These are phyloP conservation scores for Bettongia penicillata DNA, from an alignment of 2,113 vertebrate species.

Conservation along the genomic window DNA sequence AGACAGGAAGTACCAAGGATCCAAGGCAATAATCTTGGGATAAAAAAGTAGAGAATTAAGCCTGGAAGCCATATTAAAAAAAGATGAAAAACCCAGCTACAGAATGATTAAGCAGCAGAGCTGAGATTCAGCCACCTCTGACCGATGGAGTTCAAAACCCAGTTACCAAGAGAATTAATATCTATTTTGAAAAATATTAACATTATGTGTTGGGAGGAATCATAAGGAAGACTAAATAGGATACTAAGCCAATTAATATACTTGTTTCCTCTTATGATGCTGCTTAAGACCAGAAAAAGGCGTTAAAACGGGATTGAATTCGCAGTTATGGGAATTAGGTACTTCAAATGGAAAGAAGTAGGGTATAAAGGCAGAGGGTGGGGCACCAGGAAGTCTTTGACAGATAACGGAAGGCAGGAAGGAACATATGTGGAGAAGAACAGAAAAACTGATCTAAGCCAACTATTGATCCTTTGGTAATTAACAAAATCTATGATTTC, in stretches of 20 bases:
- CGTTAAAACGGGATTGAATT: neutral
- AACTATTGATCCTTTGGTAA: neutral
- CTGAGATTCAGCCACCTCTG: neutral
- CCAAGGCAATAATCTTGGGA: neutral
- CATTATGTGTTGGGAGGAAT: neutral
- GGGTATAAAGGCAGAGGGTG: too few species aligned
- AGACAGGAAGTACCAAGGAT: neutral
- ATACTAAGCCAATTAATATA: neutral
- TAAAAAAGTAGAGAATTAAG: neutral
- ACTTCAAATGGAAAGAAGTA: neutral
- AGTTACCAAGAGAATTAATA: neutral
- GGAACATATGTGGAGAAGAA: too few species aligned
- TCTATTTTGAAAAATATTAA: neutral
- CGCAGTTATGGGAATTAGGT: conserved; percentile 4
- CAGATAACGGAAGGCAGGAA: too few species aligned
- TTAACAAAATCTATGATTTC: neutral
- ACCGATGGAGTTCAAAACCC: neutral
- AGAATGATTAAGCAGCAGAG: conserved; percentile 11
- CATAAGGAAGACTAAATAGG: neutral
- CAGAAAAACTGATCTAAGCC: neutral
- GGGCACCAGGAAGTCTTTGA: too few species aligned
- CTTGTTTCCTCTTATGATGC: neutral
- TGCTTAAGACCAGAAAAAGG: neutral
- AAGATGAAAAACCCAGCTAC: neutral
- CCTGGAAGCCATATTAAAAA: neutral